Percentiles rank a stretch among this genome's conserved stretches.
phyloP scores from a whole-genome alignment of 2,888 invertebrate species.

The Melanotus villosus region DNA sequence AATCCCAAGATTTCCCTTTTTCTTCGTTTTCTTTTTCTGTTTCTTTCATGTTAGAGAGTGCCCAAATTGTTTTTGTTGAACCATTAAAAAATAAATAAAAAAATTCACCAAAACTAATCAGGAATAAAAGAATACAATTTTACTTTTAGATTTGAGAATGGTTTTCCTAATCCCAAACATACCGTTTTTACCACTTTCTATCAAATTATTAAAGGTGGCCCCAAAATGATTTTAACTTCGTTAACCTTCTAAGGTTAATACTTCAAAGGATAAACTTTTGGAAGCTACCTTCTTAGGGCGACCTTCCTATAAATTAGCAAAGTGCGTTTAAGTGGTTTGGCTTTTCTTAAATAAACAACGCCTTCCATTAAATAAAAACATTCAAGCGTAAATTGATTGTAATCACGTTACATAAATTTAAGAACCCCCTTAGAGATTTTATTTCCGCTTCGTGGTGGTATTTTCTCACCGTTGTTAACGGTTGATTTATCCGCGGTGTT shows the following conservation, averaged over 20 bases:
- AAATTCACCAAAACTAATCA: not conserved
- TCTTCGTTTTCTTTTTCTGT: too few species aligned
- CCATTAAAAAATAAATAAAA: not conserved
- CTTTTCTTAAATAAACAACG: not conserved
- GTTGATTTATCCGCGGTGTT: too few species aligned
- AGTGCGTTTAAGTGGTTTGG: not conserved
- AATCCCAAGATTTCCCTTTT: too few species aligned
- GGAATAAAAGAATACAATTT: too few species aligned
- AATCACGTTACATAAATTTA: too few species aligned
- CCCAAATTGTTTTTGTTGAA: too few species aligned
- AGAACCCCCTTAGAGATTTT: too few species aligned
- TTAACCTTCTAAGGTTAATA: not conserved
- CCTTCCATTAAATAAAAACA: too few species aligned
- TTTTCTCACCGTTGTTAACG: too few species aligned
- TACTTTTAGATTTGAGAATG: not conserved
- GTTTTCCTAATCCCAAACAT: not conserved
- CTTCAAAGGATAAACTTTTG: slow-evolving; percentile 1
- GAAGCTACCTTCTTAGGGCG: not conserved
- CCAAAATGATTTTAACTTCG: slow-evolving; percentile 1
- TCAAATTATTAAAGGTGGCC: not conserved
- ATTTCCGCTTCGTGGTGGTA: too few species aligned
- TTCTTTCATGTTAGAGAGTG: too few species aligned
- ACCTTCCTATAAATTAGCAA: not conserved
- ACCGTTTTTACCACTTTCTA: not conserved
- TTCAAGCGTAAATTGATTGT: too few species aligned